Conservation (phyloP, 2,888 invertebrate species). For the Tyria jacobaeae region DNA sequence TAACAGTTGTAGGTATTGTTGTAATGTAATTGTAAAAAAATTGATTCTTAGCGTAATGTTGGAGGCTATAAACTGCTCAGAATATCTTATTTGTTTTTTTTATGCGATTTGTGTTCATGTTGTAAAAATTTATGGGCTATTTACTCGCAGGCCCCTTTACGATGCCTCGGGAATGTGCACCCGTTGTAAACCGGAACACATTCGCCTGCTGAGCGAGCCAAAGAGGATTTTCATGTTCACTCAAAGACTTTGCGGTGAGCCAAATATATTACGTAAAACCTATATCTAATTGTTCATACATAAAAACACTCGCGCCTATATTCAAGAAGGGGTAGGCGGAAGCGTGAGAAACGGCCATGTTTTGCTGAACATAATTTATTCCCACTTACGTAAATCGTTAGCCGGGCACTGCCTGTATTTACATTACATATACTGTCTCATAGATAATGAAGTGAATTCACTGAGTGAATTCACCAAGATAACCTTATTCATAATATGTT, state of each 20-base stretch:
- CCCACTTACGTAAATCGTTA: too few relatives aligned
- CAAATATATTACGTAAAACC: conserved; percentile 14
- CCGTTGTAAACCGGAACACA: conserved; percentile 56
- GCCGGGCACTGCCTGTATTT: too few relatives aligned
- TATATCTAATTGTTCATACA: background rate
- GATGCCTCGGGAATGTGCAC: conserved; percentile 55
- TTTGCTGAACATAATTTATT: too few relatives aligned
- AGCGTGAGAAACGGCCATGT: too few relatives aligned
- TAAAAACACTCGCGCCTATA: too few relatives aligned
- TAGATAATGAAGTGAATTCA: too few relatives aligned
- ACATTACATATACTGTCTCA: too few relatives aligned
- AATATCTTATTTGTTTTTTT: conserved; percentile 60
- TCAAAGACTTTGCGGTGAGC: conserved; percentile 27
- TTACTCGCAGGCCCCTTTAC: conserved; percentile 63
- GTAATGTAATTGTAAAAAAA: conserved; percentile 12
- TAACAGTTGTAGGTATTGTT: too few relatives aligned
- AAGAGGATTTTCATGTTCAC: conserved; percentile 56
- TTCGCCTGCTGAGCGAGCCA: conserved; percentile 42
- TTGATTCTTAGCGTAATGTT: conserved; percentile 42
- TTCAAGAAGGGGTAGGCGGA: too few relatives aligned
- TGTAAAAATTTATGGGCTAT: conserved; percentile 67
- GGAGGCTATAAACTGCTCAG: conserved; percentile 47
- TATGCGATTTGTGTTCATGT: conserved; percentile 61
- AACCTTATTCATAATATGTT: too few relatives aligned
- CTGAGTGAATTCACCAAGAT: too few relatives aligned